A percentile compares a stretch with the other conserved stretches of the same genome.
These are phyloP conservation scores for Falco cherrug DNA, from an alignment of 2,797 vertebrate genomes.

Conservation along the genomic window DNA sequence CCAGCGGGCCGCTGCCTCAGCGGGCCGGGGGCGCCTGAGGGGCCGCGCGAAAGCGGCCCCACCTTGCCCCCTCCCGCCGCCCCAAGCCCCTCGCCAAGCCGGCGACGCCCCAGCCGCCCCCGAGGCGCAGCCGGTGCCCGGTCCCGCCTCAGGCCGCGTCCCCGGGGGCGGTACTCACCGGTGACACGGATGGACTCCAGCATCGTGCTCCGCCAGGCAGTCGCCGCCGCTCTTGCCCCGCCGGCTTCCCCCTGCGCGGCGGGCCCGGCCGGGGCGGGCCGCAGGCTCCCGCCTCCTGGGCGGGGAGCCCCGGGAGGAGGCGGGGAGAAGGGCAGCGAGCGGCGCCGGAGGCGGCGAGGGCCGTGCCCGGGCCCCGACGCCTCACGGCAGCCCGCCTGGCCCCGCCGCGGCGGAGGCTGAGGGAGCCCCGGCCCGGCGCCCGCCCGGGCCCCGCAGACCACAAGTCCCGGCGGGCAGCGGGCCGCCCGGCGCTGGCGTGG, in stretches of 20 bases:
- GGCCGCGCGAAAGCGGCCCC: too few species aligned
- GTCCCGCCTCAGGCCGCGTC: not conserved
- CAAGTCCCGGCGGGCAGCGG: slow-evolving; percentile 30
- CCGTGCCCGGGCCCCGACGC: too few species aligned
- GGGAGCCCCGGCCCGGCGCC: not conserved
- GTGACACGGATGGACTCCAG: slow-evolving; percentile 81
- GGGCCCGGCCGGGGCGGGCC: not conserved
- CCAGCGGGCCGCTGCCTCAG: not conserved
- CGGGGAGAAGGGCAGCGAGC: not conserved
- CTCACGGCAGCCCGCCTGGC: not conserved
- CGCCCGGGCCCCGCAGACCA: not conserved
- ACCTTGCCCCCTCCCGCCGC: not conserved
- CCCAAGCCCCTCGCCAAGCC: not conserved
- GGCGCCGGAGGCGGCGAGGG: not conserved
- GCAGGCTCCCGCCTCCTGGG: not conserved
- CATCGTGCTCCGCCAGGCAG: slow-evolving; percentile 50
- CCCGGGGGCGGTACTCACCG: slow-evolving; percentile 68
- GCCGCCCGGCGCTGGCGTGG: fast-evolving
- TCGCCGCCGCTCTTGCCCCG: not conserved
- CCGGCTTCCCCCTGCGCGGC: not conserved
- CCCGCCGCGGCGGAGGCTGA: not conserved
- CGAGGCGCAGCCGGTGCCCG: not conserved
- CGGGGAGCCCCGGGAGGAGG: not conserved
- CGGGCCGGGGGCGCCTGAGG: too few species aligned
- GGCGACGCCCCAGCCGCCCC: not conserved